phyloP scores from a whole-genome alignment of 1,140 invertebrate genomes.

The Caenorhabditis remanei region DNA sequence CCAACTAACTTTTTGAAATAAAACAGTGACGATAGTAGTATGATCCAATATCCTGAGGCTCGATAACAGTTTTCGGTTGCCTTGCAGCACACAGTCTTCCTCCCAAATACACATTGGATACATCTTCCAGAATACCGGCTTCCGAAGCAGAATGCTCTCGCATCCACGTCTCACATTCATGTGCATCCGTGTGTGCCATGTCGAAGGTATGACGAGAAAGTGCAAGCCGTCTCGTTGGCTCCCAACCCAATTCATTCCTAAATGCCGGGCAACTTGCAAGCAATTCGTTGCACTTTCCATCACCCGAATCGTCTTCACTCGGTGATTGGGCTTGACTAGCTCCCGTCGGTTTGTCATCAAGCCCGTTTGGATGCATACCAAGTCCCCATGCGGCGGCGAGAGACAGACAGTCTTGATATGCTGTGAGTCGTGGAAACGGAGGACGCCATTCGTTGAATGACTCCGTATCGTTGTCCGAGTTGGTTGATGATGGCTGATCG shows the following conservation, averaged over 20 bases:
- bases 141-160: constrained; percentile 69
- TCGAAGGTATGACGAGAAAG: constrained; percentile 70
- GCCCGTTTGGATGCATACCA: constrained; percentile 67
- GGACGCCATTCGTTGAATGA: constrained; percentile 69
- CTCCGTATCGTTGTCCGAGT: constrained; percentile 6
- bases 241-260: constrained; percentile 75
- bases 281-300: constrained; percentile 76
- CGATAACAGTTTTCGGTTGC: constrained; percentile 76
- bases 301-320: constrained; percentile 75
- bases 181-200: constrained; percentile 59
- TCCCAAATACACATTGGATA: constrained; percentile 77
- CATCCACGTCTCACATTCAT: constrained; percentile 75
- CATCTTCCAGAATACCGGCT: constrained; percentile 75
- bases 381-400: constrained; percentile 74
- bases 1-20: constrained; percentile 71
- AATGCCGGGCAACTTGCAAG: constrained; percentile 75
- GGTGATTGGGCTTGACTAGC: constrained; percentile 73
- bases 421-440: constrained; percentile 72
- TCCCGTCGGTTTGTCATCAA: constrained; percentile 69
- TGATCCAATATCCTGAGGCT: constrained; percentile 76
- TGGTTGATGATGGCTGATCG: constrained; percentile 9
- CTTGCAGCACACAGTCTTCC: constrained; percentile 75
- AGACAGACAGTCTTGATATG: constrained; percentile 76
- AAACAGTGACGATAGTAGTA: constrained; percentile 77
- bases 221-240: constrained; percentile 73